Evolutionary conservation across 2,888 invertebrate species (phyloP), one percentile per base, ranked within the genome.

Genomic region (Julus scanicus): DNA sequence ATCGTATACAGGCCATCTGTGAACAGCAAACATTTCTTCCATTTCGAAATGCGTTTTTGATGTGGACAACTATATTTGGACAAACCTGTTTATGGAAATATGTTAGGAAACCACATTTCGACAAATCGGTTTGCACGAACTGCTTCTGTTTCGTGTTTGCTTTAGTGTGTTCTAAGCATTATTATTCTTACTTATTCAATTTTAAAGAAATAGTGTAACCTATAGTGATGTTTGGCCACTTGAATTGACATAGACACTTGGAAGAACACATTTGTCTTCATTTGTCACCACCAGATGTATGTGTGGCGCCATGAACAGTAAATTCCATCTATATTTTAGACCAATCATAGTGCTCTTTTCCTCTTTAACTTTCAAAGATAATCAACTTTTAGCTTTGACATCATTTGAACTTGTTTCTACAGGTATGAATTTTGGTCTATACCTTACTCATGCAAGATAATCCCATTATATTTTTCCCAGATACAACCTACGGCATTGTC

Each of bases 211-310:
- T 40, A 9, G 20, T 84, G 84, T 84, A 44, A 40, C 40, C 1
- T 3, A 2, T 71, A 9, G 71, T 80, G 87, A 87, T 80, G 37
- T 80, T 87, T 87, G 87, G 71, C 87, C 80, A 80, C 80, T 80
- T 57, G 44, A 63, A 44, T 87, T 80, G 80, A 87, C 87, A 80
- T 40, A n/a, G 20, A 48, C 87, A 87, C 71, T 87, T 20, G 39
- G 44, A 44, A 80, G 39, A 80, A 37, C n/a, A 80, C 80, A 87
- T 87, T 87, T 20, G 87, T 87, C 87, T 87, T 87, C 87, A 87
- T 87, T 87, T 87, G 80, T 87, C 87, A 80, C 44, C 80, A 80
- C 80, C 39, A 86, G 86, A 86, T 86, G 57, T 86, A 17, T 85
- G 85, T 17, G 86, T 86, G 86, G n/a, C 86, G 49, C 57, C 57